Evolutionary conservation across 2,113 vertebrate genomes (phyloP).

Genomic region (Columbina picui): DNA sequence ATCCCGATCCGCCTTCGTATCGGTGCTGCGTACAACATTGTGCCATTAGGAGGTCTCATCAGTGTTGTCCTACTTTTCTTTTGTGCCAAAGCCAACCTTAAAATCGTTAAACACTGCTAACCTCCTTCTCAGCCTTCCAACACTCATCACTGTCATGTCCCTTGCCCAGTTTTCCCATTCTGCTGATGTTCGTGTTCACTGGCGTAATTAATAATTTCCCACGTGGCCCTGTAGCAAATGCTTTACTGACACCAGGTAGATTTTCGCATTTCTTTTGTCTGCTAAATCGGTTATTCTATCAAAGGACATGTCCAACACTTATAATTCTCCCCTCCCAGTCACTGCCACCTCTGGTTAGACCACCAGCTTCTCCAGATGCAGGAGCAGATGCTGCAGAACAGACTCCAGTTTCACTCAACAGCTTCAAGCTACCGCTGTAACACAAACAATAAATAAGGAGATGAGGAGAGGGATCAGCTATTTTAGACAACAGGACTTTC

Average conservation of each 20-base stretch:
- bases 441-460: background rate
- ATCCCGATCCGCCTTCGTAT: rapidly evolving
- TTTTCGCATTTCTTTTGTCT: background rate
- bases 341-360: background rate
- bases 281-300: background rate
- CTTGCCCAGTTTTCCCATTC: background rate
- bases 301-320: background rate
- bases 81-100: background rate
- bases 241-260: background rate
- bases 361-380: background rate
- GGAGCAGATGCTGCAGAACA: background rate
- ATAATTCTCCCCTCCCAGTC: background rate
- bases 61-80: background rate
- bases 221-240: background rate
- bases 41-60: background rate
- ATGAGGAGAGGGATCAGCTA: background rate
- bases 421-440: background rate
- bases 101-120: constrained; percentile 32
- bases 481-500: background rate
- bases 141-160: background rate
- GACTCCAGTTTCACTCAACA: background rate
- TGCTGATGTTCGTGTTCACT: background rate
- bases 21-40: background rate
- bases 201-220: constrained; percentile 25
- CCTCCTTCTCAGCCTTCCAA: constrained; percentile 13